These are phyloP conservation scores for Lepus europaeus DNA, from an alignment of 2,113 vertebrate species.

Conservation along the genomic window DNA sequence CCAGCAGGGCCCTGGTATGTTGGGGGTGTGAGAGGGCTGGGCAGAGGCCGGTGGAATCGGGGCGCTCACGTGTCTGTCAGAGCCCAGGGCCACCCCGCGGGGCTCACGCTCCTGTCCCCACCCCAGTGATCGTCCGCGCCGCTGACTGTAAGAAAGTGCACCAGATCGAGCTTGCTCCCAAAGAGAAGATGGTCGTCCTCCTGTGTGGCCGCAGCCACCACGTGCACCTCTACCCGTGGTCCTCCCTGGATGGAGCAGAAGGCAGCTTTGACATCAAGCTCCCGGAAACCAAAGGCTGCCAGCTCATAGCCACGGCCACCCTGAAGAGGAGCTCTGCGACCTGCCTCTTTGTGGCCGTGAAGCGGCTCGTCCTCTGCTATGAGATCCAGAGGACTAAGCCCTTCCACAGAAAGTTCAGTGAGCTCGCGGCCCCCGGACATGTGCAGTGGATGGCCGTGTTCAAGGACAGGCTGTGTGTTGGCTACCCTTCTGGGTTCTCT, in stretches of 20 bases:
- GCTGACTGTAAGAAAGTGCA: conserved; percentile 97
- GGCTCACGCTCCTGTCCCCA: not conserved
- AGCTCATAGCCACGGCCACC: conserved; percentile 91
- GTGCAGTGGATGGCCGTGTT: conserved; percentile 96
- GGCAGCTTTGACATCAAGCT: conserved; percentile 93
- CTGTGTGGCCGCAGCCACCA: conserved; percentile 96
- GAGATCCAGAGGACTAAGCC: conserved; percentile 94
- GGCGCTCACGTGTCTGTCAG: too few relatives aligned
- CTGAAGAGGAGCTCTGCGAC: conserved; percentile 90
- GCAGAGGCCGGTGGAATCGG: too few relatives aligned
- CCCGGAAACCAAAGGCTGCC: conserved; percentile 96
- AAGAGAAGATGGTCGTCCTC: conserved; percentile 93
- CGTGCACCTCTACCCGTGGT: conserved; percentile 95
- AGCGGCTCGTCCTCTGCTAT: conserved; percentile 95
- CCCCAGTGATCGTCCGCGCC: conserved; percentile 95
- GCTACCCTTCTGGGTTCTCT: conserved; percentile 97
- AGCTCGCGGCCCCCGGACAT: conserved; percentile 92
- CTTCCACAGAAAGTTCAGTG: conserved; percentile 92
- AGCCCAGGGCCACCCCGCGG: not conserved
- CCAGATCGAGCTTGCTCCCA: conserved; percentile 95
- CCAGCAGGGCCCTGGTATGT: too few relatives aligned
- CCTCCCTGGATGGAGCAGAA: conserved; percentile 94
- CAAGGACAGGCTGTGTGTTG: conserved; percentile 95
- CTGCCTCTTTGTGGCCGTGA: conserved; percentile 95
- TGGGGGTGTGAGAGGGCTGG: too few relatives aligned